phyloP scores from a whole-genome alignment of 2,888 invertebrate genomes.

The Lottia scabra region DNA sequence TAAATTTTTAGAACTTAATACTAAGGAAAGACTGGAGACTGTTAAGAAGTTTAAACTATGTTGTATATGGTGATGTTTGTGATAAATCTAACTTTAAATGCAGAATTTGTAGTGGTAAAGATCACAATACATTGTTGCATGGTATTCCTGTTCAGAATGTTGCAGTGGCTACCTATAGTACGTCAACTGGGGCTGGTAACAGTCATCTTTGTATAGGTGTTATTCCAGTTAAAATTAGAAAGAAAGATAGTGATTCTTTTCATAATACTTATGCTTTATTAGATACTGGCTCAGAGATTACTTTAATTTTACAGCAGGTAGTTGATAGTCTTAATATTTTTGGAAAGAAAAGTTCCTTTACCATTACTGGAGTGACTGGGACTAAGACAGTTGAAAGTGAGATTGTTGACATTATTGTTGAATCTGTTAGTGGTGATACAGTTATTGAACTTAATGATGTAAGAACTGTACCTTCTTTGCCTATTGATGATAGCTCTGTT shows the following conservation, averaged over 20 bases:
- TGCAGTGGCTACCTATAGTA: background rate
- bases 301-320: background rate
- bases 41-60: background rate
- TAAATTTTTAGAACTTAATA: background rate
- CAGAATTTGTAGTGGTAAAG: background rate
- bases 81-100: background rate
- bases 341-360: background rate
- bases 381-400: background rate
- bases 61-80: background rate
- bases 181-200: background rate
- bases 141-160: background rate
- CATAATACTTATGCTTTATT: background rate
- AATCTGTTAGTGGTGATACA: background rate
- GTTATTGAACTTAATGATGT: background rate
- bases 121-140: background rate
- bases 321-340: background rate
- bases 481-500: background rate
- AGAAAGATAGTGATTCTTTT: background rate
- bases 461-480: background rate
- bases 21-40: background rate
- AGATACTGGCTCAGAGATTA: background rate
- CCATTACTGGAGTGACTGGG: background rate
- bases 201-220: background rate
- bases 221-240: background rate
- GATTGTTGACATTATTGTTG: background rate